Base-by-base conservation (phyloP, 2,888 invertebrate genomes). In the Zygaena filipendulae region DNA sequence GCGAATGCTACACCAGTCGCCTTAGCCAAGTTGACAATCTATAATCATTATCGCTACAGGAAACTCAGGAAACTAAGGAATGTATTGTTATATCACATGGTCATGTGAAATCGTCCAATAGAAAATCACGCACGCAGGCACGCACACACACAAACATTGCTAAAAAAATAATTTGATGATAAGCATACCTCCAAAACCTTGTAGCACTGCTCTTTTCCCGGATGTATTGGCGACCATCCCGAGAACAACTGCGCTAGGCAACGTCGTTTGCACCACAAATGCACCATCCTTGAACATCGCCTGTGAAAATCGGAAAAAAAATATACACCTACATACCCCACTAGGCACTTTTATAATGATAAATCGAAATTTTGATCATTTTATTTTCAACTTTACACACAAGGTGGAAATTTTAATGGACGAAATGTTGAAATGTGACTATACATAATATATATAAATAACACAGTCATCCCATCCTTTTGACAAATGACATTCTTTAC, bases 181-280 rank as follows among this genome's bases (percentile, higher is more conserved):
- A n/a, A n/a, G n/a, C 31, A 45, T 60, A 70, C 90, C 88, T 36
- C 91, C 92, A 60, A 87, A 87, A 3, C 95, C 95, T 49, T 89
- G 88, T 0, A 95, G 61, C 1, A 92, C 89, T 2, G 90, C 90
- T 40, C 85, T 81, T 33, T 81, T 83, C 0, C 94, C 94, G 0
- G 90, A 87, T 0, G 75, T 50, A 42, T 71, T 59, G 2, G 81
- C 46, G 3, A 86, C 82, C 16, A 87, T 51, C 19, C 82, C 70
- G 2, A 74, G 24, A 0, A 79, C 52, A 0, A 47, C 33, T 2
- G 80, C 52, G 3, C 85, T 85, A 0, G 89, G 84, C 14, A 90
- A 56, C 1, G 66, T 77, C 0, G 88, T 87, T 35, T 89, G 86
- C 0, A 92, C 82, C 32, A 90, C 56, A 3, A 92, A 85, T 1